Conservation (phyloP, 2,797 vertebrate species). For the Octomys mimax region DNA sequence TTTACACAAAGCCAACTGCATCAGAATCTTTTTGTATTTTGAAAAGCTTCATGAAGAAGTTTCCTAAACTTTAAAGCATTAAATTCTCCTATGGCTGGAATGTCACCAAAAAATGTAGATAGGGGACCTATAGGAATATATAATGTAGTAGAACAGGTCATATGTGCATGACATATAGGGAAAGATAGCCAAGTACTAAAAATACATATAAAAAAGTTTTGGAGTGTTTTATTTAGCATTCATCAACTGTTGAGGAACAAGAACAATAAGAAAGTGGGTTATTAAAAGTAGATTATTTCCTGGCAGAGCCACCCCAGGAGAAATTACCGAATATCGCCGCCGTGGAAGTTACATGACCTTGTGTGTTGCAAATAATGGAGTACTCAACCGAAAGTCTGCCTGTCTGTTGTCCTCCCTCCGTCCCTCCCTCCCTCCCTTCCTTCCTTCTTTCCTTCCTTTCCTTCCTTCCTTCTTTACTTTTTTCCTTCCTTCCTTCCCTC, state of each 20-base stretch:
- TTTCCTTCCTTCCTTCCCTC: no score
- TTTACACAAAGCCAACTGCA: conserved; percentile 1
- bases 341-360: not conserved
- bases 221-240: conserved; percentile 12
- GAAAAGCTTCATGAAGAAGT: not conserved
- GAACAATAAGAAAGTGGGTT: conserved; percentile 40
- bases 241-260: not conserved
- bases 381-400: not conserved
- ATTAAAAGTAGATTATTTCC: not conserved
- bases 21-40: conserved; percentile 46
- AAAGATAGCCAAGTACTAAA: conserved; percentile 51
- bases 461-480: no score
- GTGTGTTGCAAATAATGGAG: not conserved
- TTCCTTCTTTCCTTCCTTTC: no score
- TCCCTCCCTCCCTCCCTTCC: not conserved
- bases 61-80: not conserved
- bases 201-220: conserved; percentile 29
- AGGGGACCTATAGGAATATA: not conserved
- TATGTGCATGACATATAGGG: conserved; percentile 10
- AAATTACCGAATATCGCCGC: not conserved
- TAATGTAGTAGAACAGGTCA: conserved; percentile 21
- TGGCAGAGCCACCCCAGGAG: not conserved
- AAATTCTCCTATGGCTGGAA: not conserved
- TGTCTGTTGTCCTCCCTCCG: not conserved
- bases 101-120: conserved; percentile 26